A percentile compares a stretch with the other conserved stretches of the same genome.
phyloP scores from a whole-genome alignment of 2,888 invertebrate species.

The Penaeus monodon region DNA sequence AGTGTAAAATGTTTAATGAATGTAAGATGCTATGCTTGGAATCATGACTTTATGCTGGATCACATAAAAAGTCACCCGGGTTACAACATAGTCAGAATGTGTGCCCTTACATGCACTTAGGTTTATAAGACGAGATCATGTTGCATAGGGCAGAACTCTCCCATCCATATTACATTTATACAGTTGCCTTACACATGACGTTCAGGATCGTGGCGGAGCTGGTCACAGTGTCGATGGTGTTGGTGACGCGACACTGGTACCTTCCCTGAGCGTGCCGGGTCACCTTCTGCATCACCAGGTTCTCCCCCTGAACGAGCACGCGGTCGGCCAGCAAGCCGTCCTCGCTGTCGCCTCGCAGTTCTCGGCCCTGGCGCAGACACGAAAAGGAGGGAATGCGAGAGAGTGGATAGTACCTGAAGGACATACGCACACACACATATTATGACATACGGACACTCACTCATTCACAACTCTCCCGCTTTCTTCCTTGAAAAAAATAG shows the following conservation, averaged over 20 bases:
- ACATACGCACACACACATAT: no score
- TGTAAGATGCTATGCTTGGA: background rate
- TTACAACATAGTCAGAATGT: background rate
- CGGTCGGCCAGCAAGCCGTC: conserved; percentile 2
- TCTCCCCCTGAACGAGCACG: conserved; percentile 71
- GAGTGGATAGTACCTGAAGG: background rate
- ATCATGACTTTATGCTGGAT: background rate
- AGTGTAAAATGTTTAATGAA: background rate
- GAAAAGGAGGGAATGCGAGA: background rate
- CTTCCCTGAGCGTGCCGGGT: conserved; percentile 85
- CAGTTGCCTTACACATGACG: conserved; percentile 84
- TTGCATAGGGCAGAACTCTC: no score
- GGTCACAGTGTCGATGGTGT: conserved; percentile 90
- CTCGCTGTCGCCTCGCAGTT: conserved; percentile 14
- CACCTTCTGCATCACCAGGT: conserved; percentile 84
- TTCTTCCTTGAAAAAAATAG: background rate
- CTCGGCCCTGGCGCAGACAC: conserved; percentile 17
- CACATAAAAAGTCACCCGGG: background rate
- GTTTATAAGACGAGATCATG: background rate
- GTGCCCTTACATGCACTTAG: background rate
- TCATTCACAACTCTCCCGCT: background rate
- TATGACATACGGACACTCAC: background rate
- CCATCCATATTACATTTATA: conserved; percentile 34
- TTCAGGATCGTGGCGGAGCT: conserved; percentile 84
- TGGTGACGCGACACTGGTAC: conserved; percentile 89